A percentile compares a stretch with the other conserved stretches of the same genome.
These are phyloP conservation scores for Chaetura pelagica DNA, from an alignment of 2,113 vertebrate species.

Conservation along the genomic window DNA sequence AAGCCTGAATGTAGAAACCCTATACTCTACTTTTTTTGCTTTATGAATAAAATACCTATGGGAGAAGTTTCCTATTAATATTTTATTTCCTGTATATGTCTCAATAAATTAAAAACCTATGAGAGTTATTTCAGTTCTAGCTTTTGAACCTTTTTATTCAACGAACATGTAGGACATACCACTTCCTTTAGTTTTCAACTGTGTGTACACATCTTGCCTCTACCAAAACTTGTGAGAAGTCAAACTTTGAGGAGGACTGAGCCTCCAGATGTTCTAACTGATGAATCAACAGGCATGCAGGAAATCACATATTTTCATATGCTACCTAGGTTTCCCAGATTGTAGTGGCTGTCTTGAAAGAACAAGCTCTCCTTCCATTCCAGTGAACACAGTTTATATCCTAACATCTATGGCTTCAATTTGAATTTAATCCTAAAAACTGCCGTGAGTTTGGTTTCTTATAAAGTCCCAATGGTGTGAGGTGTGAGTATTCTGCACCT, in stretches of 20 bases:
- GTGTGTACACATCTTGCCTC: background rate
- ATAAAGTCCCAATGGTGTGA: background rate
- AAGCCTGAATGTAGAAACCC: background rate
- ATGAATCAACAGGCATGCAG: background rate
- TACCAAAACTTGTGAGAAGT: background rate
- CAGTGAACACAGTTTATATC: background rate
- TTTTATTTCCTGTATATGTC: slow-evolving; percentile 49
- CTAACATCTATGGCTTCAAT: background rate
- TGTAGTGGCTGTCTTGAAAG: background rate
- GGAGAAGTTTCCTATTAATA: slow-evolving; percentile 59
- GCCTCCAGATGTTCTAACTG: background rate
- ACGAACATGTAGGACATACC: background rate
- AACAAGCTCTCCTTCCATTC: background rate
- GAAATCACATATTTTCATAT: background rate
- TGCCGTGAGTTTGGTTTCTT: background rate
- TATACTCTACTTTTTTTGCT: slow-evolving; percentile 13
- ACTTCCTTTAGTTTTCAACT: background rate
- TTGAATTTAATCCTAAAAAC: background rate
- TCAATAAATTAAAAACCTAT: slow-evolving; percentile 52
- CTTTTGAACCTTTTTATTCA: slow-evolving; percentile 33
- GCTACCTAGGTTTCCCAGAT: background rate
- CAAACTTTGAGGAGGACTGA: background rate
- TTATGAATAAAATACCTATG: slow-evolving; percentile 65
- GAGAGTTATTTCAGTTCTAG: slow-evolving; percentile 38
- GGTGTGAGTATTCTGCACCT: background rate